Percentiles rank a stretch among this genome's conserved stretches.
phyloP scores from a whole-genome alignment of 2,113 vertebrate genomes.

The Aplodontia rufa region DNA sequence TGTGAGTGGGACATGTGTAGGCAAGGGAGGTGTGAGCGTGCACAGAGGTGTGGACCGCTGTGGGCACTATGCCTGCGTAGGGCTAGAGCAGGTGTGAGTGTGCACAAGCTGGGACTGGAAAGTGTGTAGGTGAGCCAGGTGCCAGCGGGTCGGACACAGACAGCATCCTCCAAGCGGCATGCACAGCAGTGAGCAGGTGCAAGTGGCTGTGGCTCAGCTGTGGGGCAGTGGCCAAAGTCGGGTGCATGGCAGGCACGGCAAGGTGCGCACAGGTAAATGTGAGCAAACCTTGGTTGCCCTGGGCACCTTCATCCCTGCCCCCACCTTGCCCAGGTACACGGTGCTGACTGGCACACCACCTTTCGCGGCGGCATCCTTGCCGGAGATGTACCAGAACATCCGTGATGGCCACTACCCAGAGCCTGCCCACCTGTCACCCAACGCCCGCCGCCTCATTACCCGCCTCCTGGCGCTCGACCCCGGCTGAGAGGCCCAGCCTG shows the following conservation, averaged over 20 bases:
- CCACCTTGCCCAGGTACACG: constrained; percentile 69
- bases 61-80: too few relatives aligned
- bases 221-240: background rate
- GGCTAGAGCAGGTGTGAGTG: background rate
- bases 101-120: too few relatives aligned
- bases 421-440: constrained; percentile 60
- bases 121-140: background rate
- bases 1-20: background rate
- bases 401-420: background rate
- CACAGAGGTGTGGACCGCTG: background rate
- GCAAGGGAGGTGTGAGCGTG: background rate
- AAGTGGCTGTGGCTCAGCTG: background rate
- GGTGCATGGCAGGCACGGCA: fast-evolving
- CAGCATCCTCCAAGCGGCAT: fast-evolving
- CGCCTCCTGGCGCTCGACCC: constrained; percentile 77
- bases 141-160: background rate
- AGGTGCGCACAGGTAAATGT: background rate
- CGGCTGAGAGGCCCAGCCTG: constrained; percentile 64
- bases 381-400: constrained; percentile 80
- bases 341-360: constrained; percentile 78
- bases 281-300: too few relatives aligned
- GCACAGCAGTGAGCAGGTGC: background rate
- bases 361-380: constrained; percentile 40
- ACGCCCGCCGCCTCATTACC: constrained; percentile 56
- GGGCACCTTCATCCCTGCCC: background rate